Evolutionary conservation across 2,113 vertebrate species (phyloP).

Genomic region (Amblyornis subalaris): DNA sequence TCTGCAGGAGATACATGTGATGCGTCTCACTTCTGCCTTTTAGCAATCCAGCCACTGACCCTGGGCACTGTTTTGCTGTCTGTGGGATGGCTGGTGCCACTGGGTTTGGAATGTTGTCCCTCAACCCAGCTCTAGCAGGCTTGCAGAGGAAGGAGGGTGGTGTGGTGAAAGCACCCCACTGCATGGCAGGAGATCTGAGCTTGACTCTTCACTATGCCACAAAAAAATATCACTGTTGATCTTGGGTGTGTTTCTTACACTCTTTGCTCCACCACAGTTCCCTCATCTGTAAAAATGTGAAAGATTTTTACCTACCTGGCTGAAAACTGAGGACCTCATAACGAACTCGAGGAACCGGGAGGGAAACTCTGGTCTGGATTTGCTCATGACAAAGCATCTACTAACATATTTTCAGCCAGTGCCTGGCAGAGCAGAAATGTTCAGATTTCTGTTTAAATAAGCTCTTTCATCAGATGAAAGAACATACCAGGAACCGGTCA

Average conservation of each 20-base stretch:
- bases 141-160: background rate
- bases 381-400: constrained; percentile 26
- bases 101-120: background rate
- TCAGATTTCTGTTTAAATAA: constrained; percentile 47
- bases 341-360: constrained; percentile 19
- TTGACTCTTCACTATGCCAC: background rate
- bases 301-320: constrained; percentile 46
- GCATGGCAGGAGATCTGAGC: constrained; percentile 40
- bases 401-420: background rate
- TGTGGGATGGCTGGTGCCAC: constrained; percentile 1
- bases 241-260: background rate
- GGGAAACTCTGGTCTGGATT: constrained; percentile 24
- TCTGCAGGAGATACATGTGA: background rate
- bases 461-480: constrained; percentile 54
- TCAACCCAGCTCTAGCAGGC: background rate
- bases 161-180: background rate
- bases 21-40: background rate
- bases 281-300: background rate
- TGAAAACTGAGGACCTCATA: constrained; percentile 31
- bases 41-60: background rate
- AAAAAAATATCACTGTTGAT: constrained; percentile 24
- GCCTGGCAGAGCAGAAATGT: constrained; percentile 1
- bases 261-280: constrained; percentile 23
- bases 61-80: background rate
- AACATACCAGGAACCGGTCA: constrained; percentile 40